These are phyloP conservation scores for Sinelater perroti DNA, from an alignment of 2,888 invertebrate species.

Conservation along the genomic window DNA sequence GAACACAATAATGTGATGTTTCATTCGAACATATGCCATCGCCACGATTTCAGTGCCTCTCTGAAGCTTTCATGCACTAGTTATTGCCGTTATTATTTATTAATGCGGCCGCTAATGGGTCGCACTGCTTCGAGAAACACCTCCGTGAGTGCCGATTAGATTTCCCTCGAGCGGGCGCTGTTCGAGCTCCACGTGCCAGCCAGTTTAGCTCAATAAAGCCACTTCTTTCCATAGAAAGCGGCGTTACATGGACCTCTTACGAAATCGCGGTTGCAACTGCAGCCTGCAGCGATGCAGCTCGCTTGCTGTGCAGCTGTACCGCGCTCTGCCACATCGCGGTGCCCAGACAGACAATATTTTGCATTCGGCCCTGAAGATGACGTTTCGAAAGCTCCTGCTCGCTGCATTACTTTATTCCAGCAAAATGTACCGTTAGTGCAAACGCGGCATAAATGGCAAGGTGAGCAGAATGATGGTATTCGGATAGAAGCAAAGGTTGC, in stretches of 20 bases:
- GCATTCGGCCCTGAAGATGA: conserved; percentile 12
- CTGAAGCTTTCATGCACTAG: conserved; percentile 12
- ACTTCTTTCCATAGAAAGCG: conserved; percentile 14
- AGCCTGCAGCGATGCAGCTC: neutral
- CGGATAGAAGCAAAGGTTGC: conserved; percentile 1
- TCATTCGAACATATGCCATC: conserved; percentile 6
- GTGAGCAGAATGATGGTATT: conserved; percentile 1
- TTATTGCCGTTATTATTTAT: conserved; percentile 6
- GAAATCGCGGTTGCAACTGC: conserved; percentile 14
- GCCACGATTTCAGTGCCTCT: neutral
- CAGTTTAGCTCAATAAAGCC: neutral
- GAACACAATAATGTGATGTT: conserved; percentile 9
- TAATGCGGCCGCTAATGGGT: neutral
- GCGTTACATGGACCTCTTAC: neutral
- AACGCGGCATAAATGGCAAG: conserved; percentile 9
- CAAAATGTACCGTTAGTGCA: neutral
- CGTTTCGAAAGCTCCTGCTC: conserved; percentile 7
- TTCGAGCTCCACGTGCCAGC: neutral
- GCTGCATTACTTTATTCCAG: neutral
- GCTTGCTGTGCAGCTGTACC: neutral
- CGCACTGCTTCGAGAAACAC: neutral
- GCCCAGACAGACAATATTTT: conserved; percentile 2
- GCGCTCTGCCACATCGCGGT: neutral
- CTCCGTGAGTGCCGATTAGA: too few relatives aligned
- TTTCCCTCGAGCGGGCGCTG: too few relatives aligned